These are phyloP conservation scores for Drosophila mettleri DNA, from an alignment of 2,888 invertebrate species.

Conservation along the genomic window DNA sequence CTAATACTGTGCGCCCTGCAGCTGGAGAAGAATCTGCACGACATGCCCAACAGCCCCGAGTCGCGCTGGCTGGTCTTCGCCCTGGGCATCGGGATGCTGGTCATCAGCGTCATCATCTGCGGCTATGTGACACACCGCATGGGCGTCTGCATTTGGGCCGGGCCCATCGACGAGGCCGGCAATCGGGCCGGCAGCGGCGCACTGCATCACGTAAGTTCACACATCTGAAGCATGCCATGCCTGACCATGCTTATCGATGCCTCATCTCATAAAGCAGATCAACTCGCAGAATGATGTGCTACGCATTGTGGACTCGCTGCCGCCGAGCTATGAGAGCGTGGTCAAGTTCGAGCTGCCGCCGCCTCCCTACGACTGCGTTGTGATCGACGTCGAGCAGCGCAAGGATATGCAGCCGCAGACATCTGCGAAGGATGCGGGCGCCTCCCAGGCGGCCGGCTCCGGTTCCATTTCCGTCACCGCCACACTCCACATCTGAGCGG, in stretches of 20 bases:
- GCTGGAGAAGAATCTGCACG: constrained; percentile 84
- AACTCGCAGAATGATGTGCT: constrained; percentile 84
- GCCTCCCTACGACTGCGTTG: constrained; percentile 84
- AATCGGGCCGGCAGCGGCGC: constrained; percentile 67
- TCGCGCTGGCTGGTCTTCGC: constrained; percentile 85
- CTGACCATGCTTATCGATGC: too few relatives aligned
- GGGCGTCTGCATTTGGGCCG: constrained; percentile 85
- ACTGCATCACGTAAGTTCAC: constrained; percentile 74
- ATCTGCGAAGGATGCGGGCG: constrained; percentile 54
- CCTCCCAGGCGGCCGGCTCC: constrained; percentile 13
- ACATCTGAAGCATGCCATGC: neutral
- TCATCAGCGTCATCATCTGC: constrained; percentile 84
- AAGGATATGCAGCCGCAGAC: constrained; percentile 76
- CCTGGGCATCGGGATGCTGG: constrained; percentile 84
- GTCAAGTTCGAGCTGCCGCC: constrained; percentile 84
- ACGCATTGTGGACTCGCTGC: constrained; percentile 83
- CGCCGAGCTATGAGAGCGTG: constrained; percentile 85
- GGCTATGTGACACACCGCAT: constrained; percentile 85
- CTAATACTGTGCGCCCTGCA: constrained; percentile 84
- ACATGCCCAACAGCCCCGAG: constrained; percentile 82
- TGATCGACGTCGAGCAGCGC: constrained; percentile 82
- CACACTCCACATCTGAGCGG: constrained; percentile 76
- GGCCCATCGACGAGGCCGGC: constrained; percentile 83
- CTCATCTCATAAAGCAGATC: constrained; percentile 70
- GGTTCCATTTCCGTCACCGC: constrained; percentile 38